A percentile compares a stretch with the other conserved stretches of the same genome.
phyloP scores from a whole-genome alignment of 2,888 invertebrate species.

The Caenorhabditis macrosperma region DNA sequence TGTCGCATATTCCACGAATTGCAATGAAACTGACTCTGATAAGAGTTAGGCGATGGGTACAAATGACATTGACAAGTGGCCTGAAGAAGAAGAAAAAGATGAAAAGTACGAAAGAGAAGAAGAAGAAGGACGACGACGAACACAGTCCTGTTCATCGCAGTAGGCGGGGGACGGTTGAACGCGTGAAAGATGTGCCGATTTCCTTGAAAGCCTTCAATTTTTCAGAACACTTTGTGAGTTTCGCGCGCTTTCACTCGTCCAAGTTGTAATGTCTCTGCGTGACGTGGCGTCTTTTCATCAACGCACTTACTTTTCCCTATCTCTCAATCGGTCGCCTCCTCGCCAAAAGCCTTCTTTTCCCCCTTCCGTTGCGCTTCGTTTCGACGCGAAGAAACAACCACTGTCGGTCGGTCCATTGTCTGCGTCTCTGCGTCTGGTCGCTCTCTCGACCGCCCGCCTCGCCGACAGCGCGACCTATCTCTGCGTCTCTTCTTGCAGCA shows the following conservation, averaged over 20 bases:
- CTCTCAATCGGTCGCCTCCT: too few species aligned
- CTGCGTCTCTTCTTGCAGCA: conserved; percentile 24
- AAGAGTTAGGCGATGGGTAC: background rate
- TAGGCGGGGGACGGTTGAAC: background rate
- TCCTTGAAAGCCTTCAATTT: conserved; percentile 34
- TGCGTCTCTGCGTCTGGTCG: conserved; percentile 5
- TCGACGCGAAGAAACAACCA: conserved; percentile 19
- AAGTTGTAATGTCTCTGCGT: conserved; percentile 3
- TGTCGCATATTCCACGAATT: conserved; percentile 40
- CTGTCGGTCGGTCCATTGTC: conserved; percentile 7
- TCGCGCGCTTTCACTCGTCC: background rate
- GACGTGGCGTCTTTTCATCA: conserved; percentile 41
- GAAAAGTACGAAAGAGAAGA: background rate
- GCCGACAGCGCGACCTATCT: conserved; percentile 45
- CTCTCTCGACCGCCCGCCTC: conserved; percentile 25
- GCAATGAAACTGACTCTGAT: background rate
- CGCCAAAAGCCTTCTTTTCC: conserved; percentile 20
- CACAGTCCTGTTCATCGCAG: background rate
- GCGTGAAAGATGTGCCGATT: conserved; percentile 23
- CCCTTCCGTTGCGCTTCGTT: conserved; percentile 3
- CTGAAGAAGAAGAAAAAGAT: background rate
- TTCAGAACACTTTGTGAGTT: conserved; percentile 38
- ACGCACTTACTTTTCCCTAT: conserved; percentile 35
- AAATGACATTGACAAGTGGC: background rate
- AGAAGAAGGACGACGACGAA: conserved; percentile 15